Conservation (phyloP, 92 coral and sea anemone species). For the Montipora capitata region DNA sequence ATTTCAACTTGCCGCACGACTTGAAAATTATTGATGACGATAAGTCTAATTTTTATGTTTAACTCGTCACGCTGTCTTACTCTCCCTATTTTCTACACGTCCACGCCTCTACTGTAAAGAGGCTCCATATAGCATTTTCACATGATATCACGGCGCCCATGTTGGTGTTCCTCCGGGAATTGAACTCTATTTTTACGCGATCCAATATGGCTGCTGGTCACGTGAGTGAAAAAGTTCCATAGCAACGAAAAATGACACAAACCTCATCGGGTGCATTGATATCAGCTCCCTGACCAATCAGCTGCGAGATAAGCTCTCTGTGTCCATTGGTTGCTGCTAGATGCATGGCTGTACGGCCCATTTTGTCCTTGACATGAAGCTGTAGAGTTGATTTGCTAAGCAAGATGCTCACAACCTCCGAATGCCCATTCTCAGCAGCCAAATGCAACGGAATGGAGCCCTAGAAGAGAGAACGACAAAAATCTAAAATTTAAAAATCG, state of each 20-base stretch:
- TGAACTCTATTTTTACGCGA: too few species aligned
- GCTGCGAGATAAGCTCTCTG: constrained; percentile 87
- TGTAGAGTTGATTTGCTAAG: constrained; percentile 94
- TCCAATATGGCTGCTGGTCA: too few species aligned
- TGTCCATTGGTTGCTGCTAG: constrained; percentile 96
- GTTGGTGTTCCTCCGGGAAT: too few species aligned
- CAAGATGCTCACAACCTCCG: constrained; percentile 93
- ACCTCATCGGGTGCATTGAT: constrained; percentile 97
- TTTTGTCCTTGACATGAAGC: constrained; percentile 91
- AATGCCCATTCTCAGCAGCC: constrained; percentile 97
- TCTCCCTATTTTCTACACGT: too few species aligned
- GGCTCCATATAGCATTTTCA: too few species aligned
- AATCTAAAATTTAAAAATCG: not conserved
- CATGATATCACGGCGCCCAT: too few species aligned
- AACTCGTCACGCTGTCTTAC: too few species aligned
- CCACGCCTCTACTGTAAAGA: too few species aligned
- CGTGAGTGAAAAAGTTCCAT: too few species aligned
- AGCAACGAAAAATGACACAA: not conserved
- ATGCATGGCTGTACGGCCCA: constrained; percentile 92
- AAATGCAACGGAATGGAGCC: constrained; percentile 95
- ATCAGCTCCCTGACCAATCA: constrained; percentile 96
- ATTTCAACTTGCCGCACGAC: too few species aligned
- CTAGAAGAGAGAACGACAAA: constrained; percentile 26
- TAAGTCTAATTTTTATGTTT: too few species aligned
- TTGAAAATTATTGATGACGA: too few species aligned